Evolutionary conservation across 2,113 vertebrate genomes (phyloP).

Genomic region (Pandion haliaetus): DNA sequence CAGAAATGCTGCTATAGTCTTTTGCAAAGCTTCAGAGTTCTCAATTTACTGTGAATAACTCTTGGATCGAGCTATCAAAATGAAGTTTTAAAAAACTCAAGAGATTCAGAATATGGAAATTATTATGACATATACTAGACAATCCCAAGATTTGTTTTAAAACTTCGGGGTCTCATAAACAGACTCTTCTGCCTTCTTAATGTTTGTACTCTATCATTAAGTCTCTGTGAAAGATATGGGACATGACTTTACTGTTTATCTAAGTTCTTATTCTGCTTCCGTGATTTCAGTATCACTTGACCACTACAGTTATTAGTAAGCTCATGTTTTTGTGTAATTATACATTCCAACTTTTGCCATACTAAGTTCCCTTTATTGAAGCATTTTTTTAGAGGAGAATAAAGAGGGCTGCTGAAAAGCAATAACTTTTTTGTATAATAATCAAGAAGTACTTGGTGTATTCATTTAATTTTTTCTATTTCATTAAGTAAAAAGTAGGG

Average conservation of each 20-base stretch:
- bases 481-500: background rate
- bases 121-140: background rate
- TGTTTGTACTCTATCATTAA: background rate
- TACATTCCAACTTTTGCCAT: background rate
- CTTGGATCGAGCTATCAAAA: constrained; percentile 22
- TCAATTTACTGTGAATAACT: constrained; percentile 4
- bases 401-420: background rate
- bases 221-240: background rate
- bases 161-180: background rate
- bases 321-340: background rate
- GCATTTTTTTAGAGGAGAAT: background rate
- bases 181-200: background rate
- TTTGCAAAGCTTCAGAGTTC: background rate
- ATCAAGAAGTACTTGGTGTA: background rate
- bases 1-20: background rate
- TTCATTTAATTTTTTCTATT: background rate
- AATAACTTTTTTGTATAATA: background rate
- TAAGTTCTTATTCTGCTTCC: background rate
- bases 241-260: background rate
- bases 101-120: constrained; percentile 20
- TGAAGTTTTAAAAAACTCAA: background rate
- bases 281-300: background rate
- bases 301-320: background rate
- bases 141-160: constrained; percentile 18
- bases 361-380: background rate